Percentiles rank a stretch among this genome's conserved stretches.
phyloP scores from a whole-genome alignment of 92 coral and sea anemone genomes.

The Parazoanthus swiftii region DNA sequence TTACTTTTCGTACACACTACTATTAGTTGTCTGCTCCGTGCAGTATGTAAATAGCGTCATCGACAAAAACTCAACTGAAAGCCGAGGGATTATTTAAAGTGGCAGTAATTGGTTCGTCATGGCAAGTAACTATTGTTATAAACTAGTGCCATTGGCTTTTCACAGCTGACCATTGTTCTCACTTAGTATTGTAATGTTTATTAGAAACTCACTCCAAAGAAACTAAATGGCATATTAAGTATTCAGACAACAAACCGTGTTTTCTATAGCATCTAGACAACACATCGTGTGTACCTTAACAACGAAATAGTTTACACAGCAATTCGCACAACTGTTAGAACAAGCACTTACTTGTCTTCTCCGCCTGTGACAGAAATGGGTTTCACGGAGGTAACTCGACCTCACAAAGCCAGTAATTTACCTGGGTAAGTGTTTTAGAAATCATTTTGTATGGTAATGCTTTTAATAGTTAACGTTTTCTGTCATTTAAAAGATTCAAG shows the following conservation, averaged over 20 bases:
- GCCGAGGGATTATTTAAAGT: conserved; percentile 31
- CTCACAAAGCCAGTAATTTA: conserved; percentile 89
- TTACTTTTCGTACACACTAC: not conserved
- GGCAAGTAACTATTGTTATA: conserved; percentile 11
- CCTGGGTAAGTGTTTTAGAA: conserved; percentile 82
- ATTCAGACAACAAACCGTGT: conserved; percentile 49
- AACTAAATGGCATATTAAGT: conserved; percentile 48
- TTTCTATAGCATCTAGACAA: conserved; percentile 61
- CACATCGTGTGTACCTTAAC: conserved; percentile 78
- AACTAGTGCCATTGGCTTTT: conserved; percentile 32
- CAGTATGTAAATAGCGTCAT: conserved; percentile 28
- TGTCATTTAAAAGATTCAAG: not conserved
- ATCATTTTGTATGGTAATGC: not conserved
- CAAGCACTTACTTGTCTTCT: conserved; percentile 26
- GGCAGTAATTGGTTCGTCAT: not conserved
- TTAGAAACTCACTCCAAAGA: conserved; percentile 46
- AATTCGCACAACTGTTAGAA: conserved; percentile 43
- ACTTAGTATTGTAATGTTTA: conserved; percentile 45
- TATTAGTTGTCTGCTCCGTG: not conserved
- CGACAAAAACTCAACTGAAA: conserved; percentile 11
- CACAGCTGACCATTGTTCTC: conserved; percentile 28
- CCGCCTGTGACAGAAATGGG: conserved; percentile 64
- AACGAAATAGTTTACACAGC: conserved; percentile 53
- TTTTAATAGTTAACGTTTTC: not conserved
- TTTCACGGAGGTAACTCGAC: conserved; percentile 85